Conservation (phyloP, 64 coral and sea anemone genomes). For the Pachyseris speciosa region DNA sequence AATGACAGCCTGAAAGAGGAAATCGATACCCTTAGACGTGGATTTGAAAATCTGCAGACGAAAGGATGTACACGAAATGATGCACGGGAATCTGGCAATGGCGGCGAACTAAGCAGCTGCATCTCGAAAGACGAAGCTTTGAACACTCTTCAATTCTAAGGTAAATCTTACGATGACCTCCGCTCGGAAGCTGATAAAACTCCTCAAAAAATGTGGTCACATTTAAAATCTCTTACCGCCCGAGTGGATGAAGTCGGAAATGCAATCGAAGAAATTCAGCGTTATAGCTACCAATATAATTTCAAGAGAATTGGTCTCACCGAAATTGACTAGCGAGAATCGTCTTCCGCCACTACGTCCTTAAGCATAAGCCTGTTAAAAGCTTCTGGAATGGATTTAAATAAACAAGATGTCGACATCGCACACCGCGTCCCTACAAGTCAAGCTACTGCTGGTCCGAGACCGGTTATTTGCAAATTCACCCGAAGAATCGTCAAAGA, state of each 20-base stretch:
- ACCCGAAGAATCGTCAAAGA: not conserved
- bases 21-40: no score
- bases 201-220: no score
- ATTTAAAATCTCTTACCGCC: not conserved
- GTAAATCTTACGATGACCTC: not conserved
- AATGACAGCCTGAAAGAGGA: no score
- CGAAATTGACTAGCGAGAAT: no score
- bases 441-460: not conserved
- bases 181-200: no score
- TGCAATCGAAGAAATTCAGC: no score
- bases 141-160: not conserved
- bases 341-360: not conserved
- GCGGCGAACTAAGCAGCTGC: not conserved
- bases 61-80: no score
- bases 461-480: not conserved
- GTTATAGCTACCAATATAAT: no score
- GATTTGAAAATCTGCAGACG: no score
- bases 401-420: not conserved
- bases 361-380: not conserved
- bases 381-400: not conserved
- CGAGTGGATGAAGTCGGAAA: no score
- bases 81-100: no score
- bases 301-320: no score
- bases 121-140: not conserved
- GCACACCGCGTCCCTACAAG: not conserved